Conservation (phyloP, 2,797 vertebrate species). For the Gouania willdenowi region DNA sequence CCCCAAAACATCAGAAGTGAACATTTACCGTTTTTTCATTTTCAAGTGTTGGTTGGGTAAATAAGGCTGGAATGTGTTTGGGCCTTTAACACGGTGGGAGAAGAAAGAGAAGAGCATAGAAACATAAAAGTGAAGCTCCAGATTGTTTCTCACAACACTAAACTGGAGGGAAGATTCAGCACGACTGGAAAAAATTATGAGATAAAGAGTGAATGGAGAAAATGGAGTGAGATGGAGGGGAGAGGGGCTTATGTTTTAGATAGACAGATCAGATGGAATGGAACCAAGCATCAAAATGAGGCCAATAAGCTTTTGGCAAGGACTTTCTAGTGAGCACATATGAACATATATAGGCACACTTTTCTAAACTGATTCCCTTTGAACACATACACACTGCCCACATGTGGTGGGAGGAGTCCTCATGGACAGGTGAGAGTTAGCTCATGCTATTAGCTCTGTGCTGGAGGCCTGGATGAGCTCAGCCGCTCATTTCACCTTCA, state of each 20-base stretch:
- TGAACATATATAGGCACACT: conserved; percentile 29
- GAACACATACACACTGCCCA: conserved; percentile 8
- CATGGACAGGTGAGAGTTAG: conserved; percentile 63
- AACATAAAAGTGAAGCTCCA: conserved; percentile 63
- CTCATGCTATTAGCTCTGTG: conserved; percentile 73
- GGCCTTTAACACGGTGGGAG: too few relatives aligned
- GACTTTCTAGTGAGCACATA: conserved; percentile 60
- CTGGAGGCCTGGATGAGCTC: conserved; percentile 82
- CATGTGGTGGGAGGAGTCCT: conserved; percentile 60
- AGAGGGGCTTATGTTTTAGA: conserved; percentile 55
- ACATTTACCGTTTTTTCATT: too few relatives aligned
- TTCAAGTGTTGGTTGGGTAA: too few relatives aligned
- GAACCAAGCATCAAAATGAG: conserved; percentile 72
- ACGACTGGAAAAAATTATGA: conserved; percentile 72
- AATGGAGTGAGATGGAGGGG: conserved; percentile 41
- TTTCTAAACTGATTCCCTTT: too few relatives aligned
- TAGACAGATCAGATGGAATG: conserved; percentile 78
- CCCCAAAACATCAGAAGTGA: too few relatives aligned
- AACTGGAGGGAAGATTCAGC: conserved; percentile 51
- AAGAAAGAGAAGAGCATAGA: too few relatives aligned
- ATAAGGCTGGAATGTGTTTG: too few relatives aligned
- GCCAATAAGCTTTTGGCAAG: conserved; percentile 77
- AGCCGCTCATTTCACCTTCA: conserved; percentile 56
- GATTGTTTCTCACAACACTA: conserved; percentile 65
- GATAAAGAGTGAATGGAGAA: conserved; percentile 44